Evolutionary conservation across 2,888 invertebrate genomes (phyloP), one percentile per base, ranked within the genome.

Genomic region (Tenthredo amoena): DNA sequence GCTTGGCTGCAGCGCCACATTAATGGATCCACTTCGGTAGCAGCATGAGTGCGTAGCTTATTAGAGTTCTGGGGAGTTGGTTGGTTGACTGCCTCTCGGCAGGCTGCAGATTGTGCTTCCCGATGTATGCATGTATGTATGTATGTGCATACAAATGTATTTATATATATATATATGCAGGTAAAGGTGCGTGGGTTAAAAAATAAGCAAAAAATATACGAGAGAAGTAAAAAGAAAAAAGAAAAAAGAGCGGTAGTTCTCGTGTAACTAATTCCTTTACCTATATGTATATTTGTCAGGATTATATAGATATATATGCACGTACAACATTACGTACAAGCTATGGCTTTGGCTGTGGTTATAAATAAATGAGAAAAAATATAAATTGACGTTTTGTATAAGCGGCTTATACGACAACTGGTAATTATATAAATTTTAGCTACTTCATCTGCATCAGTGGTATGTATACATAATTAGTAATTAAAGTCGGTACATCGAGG

Each of bases 11-110:
- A 18, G 50, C 77, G 31, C 55, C 9, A 26, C 77, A 77, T 40
- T 77, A 77, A 55, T 55, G 77, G 77, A 77, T 77, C 77, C 77
- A 55, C 77, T 77, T 31, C 77, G 55, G 77, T 77, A 77, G 77
- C 55, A 50, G 77, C 50, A n/a, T 77, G 50, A 77, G 77, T 77
- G 50, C 55, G 50, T 55, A 55, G 77, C 74, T 74, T 74, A 74
- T 74, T 74, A 74, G 74, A 74, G 43, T 74, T 74, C 21, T 31
- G 43, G 74, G 40, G n/a, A 40, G n/a, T 34, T 72, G 71, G 31
- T 31, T 34, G 71, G 31, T 31, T 71, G 18, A 37, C 34, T 71
- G 34, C 0, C 18, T 71, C n/a, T 72, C 10, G n/a, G 37, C n/a
- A 72, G 34, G 37, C 37, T 37, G 34, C 37, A 68, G 15, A 18